phyloP scores from a whole-genome alignment of 1,140 invertebrate species.

The Pomacea maculata region DNA sequence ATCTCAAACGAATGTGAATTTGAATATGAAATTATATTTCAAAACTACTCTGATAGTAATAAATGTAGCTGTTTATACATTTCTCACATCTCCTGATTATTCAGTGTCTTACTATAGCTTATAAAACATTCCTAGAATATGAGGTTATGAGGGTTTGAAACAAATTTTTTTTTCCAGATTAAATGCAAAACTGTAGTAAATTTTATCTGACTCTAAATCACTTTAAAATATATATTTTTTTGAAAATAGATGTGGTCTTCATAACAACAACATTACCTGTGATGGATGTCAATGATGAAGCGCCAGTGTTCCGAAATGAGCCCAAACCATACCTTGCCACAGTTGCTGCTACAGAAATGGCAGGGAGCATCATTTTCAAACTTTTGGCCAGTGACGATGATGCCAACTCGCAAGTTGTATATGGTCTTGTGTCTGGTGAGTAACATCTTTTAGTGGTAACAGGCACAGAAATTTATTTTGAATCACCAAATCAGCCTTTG shows the following conservation, averaged over 20 bases:
- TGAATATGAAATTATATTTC: no score
- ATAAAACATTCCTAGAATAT: no score
- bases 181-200: no score
- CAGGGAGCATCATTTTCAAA: conserved; percentile 41
- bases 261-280: conserved; percentile 35
- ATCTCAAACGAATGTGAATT: no score
- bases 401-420: conserved; percentile 37
- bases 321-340: conserved; percentile 50
- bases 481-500: not conserved
- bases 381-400: conserved; percentile 49
- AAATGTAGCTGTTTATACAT: no score
- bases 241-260: conserved; percentile 38
- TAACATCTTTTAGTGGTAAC: not conserved
- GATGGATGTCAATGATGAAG: conserved; percentile 49
- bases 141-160: no score
- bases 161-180: no score
- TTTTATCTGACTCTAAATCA: no score
- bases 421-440: conserved; percentile 48
- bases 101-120: no score
- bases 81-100: no score
- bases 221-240: no score
- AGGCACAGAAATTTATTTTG: not conserved
- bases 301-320: conserved; percentile 44
- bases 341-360: conserved; percentile 38
- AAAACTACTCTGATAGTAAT: no score